These are phyloP conservation scores for Macquaria australasica DNA, from an alignment of 2,113 vertebrate genomes.

Conservation along the genomic window DNA sequence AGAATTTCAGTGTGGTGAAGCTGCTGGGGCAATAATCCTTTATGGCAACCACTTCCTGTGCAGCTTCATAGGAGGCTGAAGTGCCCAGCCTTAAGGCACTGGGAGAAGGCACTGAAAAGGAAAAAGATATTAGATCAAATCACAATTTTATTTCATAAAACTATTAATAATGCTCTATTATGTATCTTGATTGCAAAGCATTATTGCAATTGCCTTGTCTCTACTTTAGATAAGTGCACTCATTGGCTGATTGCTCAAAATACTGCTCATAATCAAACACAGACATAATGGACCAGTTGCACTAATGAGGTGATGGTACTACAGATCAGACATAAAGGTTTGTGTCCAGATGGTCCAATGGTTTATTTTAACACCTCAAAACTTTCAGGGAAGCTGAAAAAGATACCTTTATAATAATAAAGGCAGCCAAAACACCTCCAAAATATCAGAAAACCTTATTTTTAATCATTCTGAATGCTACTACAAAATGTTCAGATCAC, in stretches of 20 bases:
- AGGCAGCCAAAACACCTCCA: background rate
- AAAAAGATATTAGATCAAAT: slow-evolving; percentile 9
- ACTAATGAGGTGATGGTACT: background rate
- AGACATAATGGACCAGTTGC: slow-evolving; percentile 13
- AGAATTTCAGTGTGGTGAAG: slow-evolving; percentile 97
- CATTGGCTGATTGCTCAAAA: slow-evolving; percentile 22
- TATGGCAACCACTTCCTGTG: slow-evolving; percentile 95
- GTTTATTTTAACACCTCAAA: background rate
- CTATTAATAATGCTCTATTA: background rate
- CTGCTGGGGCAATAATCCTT: slow-evolving; percentile 95
- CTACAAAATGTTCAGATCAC: slow-evolving; percentile 1
- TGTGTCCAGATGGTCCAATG: background rate
- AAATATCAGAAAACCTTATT: background rate
- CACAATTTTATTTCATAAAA: background rate
- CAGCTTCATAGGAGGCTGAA: slow-evolving; percentile 88
- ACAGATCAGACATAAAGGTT: background rate
- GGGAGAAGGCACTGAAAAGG: slow-evolving; percentile 93
- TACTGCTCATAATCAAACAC: background rate
- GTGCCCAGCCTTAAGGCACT: slow-evolving; percentile 93
- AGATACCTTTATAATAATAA: background rate
- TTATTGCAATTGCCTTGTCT: background rate
- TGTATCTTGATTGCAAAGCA: slow-evolving; percentile 8
- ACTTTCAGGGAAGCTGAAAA: background rate
- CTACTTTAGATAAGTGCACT: slow-evolving; percentile 20
- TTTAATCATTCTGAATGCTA: slow-evolving; percentile 8